phyloP scores from a whole-genome alignment of 2,888 invertebrate genomes.

The Apodemia hepburni region DNA sequence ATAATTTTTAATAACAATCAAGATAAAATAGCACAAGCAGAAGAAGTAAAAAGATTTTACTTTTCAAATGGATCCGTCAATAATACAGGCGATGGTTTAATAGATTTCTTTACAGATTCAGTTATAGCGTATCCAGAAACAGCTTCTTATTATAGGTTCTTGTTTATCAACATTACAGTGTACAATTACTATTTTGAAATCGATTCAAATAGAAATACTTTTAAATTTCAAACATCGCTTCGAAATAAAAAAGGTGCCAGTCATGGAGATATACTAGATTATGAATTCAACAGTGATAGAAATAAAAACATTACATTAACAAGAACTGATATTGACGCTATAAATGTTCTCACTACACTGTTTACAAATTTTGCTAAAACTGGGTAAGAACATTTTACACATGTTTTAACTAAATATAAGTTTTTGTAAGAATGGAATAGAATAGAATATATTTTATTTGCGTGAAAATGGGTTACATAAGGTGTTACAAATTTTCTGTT shows the following conservation, averaged over 20 bases:
- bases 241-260: slow-evolving; percentile 55
- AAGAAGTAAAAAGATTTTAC: slow-evolving; percentile 36
- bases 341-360: slow-evolving; percentile 51
- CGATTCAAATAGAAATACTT: slow-evolving; percentile 40
- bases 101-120: slow-evolving; percentile 42
- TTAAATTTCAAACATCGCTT: slow-evolving; percentile 35
- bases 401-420: too few relatives aligned
- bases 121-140: slow-evolving; percentile 36
- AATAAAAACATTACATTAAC: slow-evolving; percentile 36
- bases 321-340: slow-evolving; percentile 44
- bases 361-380: slow-evolving; percentile 71
- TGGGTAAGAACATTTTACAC: slow-evolving; percentile 43
- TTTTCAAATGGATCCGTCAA: slow-evolving; percentile 34
- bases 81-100: slow-evolving; percentile 31
- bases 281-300: slow-evolving; percentile 53
- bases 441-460: too few relatives aligned
- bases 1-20: slow-evolving; percentile 31
- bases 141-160: slow-evolving; percentile 30
- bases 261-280: slow-evolving; percentile 68
- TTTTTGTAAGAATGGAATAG: too few relatives aligned
- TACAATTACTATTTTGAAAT: slow-evolving; percentile 44
- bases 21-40: slow-evolving; percentile 31
- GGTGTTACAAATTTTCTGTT: too few relatives aligned
- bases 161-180: slow-evolving; percentile 30
- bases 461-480: too few relatives aligned